These are phyloP conservation scores for Musca domestica DNA, from an alignment of 1,140 invertebrate species.

Conservation along the genomic window DNA sequence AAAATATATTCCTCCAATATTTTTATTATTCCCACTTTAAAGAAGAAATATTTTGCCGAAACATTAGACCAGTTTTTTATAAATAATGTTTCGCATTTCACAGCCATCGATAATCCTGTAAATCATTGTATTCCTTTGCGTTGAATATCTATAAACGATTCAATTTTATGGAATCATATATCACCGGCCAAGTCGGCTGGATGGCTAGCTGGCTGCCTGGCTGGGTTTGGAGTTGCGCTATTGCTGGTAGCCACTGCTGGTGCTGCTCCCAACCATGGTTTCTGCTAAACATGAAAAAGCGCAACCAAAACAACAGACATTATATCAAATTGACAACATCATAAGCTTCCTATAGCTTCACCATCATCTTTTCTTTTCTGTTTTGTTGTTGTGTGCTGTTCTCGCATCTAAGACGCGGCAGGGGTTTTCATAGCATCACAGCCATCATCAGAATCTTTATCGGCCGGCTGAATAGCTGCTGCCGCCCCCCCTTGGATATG, in stretches of 20 bases:
- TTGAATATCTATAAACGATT: slow-evolving; percentile 1
- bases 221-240: too few species aligned
- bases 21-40: too few species aligned
- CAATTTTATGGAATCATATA: slow-evolving; percentile 19
- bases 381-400: too few species aligned
- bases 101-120: too few species aligned
- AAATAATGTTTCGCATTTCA: too few species aligned
- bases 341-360: slow-evolving; percentile 18
- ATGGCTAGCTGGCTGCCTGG: not conserved
- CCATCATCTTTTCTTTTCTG: too few species aligned
- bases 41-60: too few species aligned
- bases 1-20: too few species aligned
- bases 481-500: not conserved
- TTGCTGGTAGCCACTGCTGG: too few species aligned
- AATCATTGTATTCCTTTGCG: too few species aligned
- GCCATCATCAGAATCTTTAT: not conserved
- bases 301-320: slow-evolving; percentile 1
- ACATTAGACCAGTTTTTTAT: too few species aligned
- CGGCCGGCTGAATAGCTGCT: not conserved
- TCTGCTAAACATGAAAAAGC: not conserved
- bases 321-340: slow-evolving; percentile 22
- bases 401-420: slow-evolving; percentile 3
- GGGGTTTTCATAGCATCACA: not conserved
- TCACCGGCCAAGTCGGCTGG: not conserved
- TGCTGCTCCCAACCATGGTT: too few species aligned